Evolutionary conservation across 2,888 invertebrate species (phyloP), one percentile per base, ranked within the genome.

Genomic region (Ptilodon capucinus): DNA sequence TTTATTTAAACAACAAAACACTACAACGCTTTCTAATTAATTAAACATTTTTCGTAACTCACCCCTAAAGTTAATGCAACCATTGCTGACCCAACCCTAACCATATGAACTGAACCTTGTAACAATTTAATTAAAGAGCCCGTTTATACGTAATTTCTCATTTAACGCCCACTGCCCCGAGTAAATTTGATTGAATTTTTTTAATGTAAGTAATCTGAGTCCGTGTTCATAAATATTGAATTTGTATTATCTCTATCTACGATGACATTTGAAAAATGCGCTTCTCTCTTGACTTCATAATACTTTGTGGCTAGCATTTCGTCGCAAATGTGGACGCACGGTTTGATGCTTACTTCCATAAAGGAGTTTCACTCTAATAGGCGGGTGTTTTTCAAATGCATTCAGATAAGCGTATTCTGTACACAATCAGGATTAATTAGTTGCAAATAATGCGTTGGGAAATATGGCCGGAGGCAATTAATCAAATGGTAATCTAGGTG

Each of bases 391-490:
- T 11, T 28, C 28, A n/a, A 28, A 28, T 28, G 32, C 4, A 28
- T 28, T 28, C 28, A 28, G 28, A 3, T 14, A 36, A 44, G 42
- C 41, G 46, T 47, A 45, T 38, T 49, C 23, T 42, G 42, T 39
- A 64, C 41, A 64, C 60, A 60, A 60, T 54, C 46, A 40, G 38
- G 40, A 39, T 40, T 54, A 64, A 63, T 64, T 64, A 60, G 54
- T 50, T 50, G 51, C 48, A 54, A 57, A 64, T 63, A 54, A 57
- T 49, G 50, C 43, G 36, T 28, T 38, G 50, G 21, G 25, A 16
- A 36, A 44, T 54, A 59, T 23, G 19, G 13, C 18, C 18, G 36
- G 55, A 55, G 51, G 48, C 46, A 43, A 40, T 23, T 6, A 19
- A 40, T 23, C 21, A 14, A 36, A 14, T 18, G 36, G 18, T 36